These are phyloP conservation scores for Desmodus rotundus DNA, from an alignment of 2,113 vertebrate species.

Conservation along the genomic window DNA sequence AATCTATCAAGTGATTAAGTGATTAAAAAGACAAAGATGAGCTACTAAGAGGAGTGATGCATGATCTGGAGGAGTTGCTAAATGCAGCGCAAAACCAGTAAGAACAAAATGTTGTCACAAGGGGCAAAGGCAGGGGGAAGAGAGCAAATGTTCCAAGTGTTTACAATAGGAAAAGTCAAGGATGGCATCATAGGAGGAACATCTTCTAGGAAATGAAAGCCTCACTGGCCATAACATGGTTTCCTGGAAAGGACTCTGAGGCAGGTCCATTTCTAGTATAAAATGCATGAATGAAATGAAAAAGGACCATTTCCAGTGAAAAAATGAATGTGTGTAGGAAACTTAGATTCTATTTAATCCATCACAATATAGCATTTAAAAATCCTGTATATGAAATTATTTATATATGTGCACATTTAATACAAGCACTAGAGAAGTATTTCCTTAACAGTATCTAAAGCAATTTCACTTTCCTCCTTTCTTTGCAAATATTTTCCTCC, in stretches of 20 bases:
- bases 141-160: neutral
- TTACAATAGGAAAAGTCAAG: neutral
- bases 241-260: neutral
- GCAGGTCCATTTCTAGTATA: neutral
- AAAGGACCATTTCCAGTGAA: too few species aligned
- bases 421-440: neutral
- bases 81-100: neutral
- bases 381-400: neutral
- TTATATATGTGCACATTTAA: neutral
- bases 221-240: neutral
- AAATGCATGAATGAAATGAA: too few species aligned
- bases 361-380: neutral
- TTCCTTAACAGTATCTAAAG: neutral
- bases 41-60: neutral
- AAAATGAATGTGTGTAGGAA: neutral
- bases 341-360: neutral
- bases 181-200: neutral
- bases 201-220: neutral
- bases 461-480: neutral
- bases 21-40: neutral
- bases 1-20: neutral
- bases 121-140: neutral
- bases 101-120: neutral
- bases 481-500: neutral
- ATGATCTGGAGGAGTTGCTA: neutral